Evolutionary conservation across 2,113 vertebrate species (phyloP), one percentile per base, ranked within the genome.

Genomic region (Colaptes auratus): DNA sequence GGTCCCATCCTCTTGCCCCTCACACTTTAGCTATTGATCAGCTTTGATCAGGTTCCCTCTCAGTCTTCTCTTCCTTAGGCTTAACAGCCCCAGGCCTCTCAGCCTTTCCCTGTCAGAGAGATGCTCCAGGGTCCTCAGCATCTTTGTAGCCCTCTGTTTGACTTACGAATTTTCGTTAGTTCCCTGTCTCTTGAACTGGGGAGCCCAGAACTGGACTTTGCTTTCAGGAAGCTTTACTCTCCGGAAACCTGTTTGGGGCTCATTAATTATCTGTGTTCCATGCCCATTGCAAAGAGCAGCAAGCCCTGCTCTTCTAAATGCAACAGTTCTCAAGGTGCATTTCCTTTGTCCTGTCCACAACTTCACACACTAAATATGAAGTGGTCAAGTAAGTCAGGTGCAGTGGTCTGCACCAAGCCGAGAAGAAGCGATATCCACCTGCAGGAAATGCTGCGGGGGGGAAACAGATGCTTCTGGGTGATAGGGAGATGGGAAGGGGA

Each of bases 381-480:
- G 46, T 2, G 2, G 6, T 67, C 14, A 7, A 50, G n/a, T 93
- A 30, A 66, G 93, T 97, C 97, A 98, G 97, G 97, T 98, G 90
- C 94, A 69, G 27, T 84, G 78, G 92, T 56, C 46, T 79, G 92
- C 0, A 2, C 69, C 33, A 64, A 78, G 93, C 75, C 3, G 46
- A 94, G 89, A 86, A 94, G 90, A 97, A 97, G 89, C 75, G 78
- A 86, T 92, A 84, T 61, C 95, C 91, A 95, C 95, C 96, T 91
- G 91, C 96, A 98, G 98, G 97, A 98, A 98, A 66, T 85, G 63
- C 91, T 96, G 91, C 61, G 60, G 92, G 6, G 6, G 86, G 98
- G 97, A 98, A 98, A 97, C 98, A 98, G 97, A 98, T 98, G 98
- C 89, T 36, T 89, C 92, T 88, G 15, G 28, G 89, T 96, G 97